These are phyloP conservation scores for Stichodactyla mertensii DNA, from an alignment of 64 coral and sea anemone species.

Conservation along the genomic window DNA sequence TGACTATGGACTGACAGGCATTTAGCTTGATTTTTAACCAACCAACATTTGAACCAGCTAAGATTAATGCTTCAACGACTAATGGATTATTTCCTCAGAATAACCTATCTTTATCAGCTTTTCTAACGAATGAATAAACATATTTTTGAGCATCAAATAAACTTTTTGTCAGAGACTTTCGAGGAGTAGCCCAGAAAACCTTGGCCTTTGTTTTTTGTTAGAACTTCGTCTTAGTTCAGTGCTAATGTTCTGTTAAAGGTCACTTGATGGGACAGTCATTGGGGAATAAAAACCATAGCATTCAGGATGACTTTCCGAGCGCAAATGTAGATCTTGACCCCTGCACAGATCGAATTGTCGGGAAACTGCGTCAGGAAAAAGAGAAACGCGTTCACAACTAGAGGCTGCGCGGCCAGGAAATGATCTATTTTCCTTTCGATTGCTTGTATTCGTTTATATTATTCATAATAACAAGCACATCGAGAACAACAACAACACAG, in stretches of 20 bases:
- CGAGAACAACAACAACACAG: conserved; percentile 4
- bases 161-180: too few species aligned
- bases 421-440: conserved; percentile 1
- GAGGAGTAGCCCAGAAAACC: not conserved
- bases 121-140: too few species aligned
- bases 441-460: not conserved
- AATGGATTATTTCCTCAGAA: not conserved
- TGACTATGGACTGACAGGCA: not conserved
- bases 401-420: not conserved
- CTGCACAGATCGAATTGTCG: not conserved
- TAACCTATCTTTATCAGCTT: not conserved
- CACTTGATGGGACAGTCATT: not conserved
- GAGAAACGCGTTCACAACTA: not conserved
- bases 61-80: not conserved
- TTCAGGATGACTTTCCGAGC: not conserved
- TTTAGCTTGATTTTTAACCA: not conserved
- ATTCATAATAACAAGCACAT: not conserved
- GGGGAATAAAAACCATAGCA: not conserved
- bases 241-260: not conserved
- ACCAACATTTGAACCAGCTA: not conserved
- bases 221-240: not conserved
- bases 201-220: not conserved
- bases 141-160: too few species aligned
- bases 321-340: not conserved
- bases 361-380: not conserved